Evolutionary conservation across 2,797 vertebrate genomes (phyloP).

Genomic region (Syncerus caffer): DNA sequence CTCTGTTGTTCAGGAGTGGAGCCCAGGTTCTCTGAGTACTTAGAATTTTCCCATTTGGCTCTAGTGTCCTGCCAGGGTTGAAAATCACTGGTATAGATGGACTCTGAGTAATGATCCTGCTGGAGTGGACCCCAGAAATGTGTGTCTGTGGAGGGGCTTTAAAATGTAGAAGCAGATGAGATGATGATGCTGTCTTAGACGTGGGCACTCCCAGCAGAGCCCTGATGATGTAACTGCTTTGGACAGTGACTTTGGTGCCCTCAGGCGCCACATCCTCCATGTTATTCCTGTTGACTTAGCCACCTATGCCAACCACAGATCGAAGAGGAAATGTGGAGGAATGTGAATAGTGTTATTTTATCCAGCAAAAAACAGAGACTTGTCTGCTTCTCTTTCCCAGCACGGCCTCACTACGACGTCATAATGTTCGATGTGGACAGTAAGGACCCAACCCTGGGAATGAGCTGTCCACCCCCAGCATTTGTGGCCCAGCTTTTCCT

Average conservation of each 20-base stretch:
- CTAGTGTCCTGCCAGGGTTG: background rate
- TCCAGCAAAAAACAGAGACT: background rate
- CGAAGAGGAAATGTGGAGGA: background rate
- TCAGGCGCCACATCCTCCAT: background rate
- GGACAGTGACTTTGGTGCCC: background rate
- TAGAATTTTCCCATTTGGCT: background rate
- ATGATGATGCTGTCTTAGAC: background rate
- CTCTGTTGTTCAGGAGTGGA: background rate
- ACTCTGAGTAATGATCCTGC: background rate
- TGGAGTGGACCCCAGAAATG: background rate
- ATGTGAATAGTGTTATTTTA: background rate
- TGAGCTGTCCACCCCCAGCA: slow-evolving; percentile 95
- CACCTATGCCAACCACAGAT: background rate
- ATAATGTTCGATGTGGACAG: slow-evolving; percentile 98
- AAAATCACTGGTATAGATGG: background rate
- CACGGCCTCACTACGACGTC: slow-evolving; percentile 84
- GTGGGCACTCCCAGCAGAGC: background rate
- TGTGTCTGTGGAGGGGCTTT: background rate
- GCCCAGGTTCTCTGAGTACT: background rate
- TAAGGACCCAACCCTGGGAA: slow-evolving; percentile 92
- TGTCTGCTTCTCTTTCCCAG: slow-evolving; percentile 75
- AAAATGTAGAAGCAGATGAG: background rate
- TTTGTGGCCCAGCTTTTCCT: slow-evolving; percentile 91
- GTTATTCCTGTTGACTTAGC: background rate
- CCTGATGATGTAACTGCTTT: background rate